Evolutionary conservation across 2,113 vertebrate species (phyloP), one percentile per base, ranked within the genome.

Genomic region (Apistogramma diplotaenia): DNA sequence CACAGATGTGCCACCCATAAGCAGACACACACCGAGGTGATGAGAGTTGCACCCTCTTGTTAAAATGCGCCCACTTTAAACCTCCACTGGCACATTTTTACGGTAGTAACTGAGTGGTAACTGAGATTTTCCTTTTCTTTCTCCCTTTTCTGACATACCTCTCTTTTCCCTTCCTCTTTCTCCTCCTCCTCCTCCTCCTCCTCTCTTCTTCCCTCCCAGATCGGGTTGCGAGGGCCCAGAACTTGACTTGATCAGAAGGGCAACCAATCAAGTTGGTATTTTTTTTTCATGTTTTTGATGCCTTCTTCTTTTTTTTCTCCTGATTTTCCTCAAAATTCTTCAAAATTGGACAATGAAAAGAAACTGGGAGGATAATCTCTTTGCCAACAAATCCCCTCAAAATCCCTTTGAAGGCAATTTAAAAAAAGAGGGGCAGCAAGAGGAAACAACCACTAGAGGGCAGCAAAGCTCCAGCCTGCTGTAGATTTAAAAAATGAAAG

Each of bases 221-320:
- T 93, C 93, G 92, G 92, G 93, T 94, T 84, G 92, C 92, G 80
- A 93, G 90, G 89, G 91, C 91, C 90, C 93, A 94, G 85, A 93
- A 92, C 91, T 91, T 94, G 94, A 93, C 94, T 90, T 95, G 93
- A 95, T 94, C 89, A 90, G 90, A 94, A 70, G 87, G 87, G 85
- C 85, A 89, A 92, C 86, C 88, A 90, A 81, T 93, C 92, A 93
- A 94, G 92, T 93, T 90, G 87, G 91, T 90, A 89, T 92, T 81
- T 85, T 75, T 76, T 61, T 71, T 67, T 73, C 25, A 76, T 49
- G 29, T 77, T 79, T 81, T 85, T 81, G 18, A 62, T 83, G 87
- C 78, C 37, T 67, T 11, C 40, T 21, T 61, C 54, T 4, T 84
- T 79, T 79, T 79, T 73, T 73, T 59, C 54, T 78, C 29, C 58